Base-by-base conservation (phyloP, 92 coral and sea anemone species). In the Epizoanthus illoricatus region DNA sequence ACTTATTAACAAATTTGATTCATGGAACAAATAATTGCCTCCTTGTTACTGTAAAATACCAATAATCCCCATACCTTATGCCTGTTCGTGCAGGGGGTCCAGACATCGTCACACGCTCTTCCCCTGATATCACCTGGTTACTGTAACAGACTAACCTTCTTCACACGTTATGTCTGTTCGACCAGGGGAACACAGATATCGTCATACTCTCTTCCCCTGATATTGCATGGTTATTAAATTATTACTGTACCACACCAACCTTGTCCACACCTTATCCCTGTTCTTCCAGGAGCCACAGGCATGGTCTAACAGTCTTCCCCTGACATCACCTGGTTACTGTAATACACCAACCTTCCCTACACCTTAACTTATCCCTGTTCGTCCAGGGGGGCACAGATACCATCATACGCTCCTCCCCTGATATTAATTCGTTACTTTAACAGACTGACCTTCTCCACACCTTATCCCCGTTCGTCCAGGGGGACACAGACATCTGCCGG, bases 391-490 rank as follows among this genome's bases (percentile, higher is more conserved):
- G 47, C 70, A 76, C 40, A 76, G 45, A 61, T 45, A 45, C 0
- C 52, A 1, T 7, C 8, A 45, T 11, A 45, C 10, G 7, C 52
- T 45, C 52, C 7, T 45, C 52, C 52, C 52, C 52, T 6, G 52
- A 45, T 45, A 45, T 6, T 1, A 45, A 45, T 45, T 45, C 10
- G 52, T 1, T 45, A 45, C 10, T 45, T 7, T 45, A 41, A n/a
- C 19, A 17, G 5, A 60, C 81, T 76, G 40, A 76, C 81, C 81
- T 76, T 61, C 20, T 2, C 36, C 81, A 69, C 81, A 76, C 70
- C 71, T 61, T 76, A 60, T 76, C 69, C 81, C 81, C 43, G 70
- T 41, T 62, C 19, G 20, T 62, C 81, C 81, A 18, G 81, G 81
- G 63, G 81, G 81, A 24, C 81, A 76, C 40, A 76, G 18, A 41